Evolutionary conservation across 1,140 invertebrate species (phyloP).

Genomic region (Monomorium pharaonis): DNA sequence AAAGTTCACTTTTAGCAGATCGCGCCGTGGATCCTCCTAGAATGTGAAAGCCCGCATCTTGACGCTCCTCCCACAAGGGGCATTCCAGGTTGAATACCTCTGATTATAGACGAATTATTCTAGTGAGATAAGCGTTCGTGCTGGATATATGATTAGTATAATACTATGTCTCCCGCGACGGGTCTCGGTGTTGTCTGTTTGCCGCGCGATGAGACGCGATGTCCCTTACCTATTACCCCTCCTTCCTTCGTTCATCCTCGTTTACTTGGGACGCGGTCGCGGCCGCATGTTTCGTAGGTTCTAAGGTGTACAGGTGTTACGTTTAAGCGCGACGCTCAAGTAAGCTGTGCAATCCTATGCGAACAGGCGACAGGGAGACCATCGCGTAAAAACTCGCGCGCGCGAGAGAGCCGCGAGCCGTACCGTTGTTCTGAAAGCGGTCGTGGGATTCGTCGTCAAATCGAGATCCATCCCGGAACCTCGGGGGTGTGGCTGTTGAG

Average conservation of each 20-base stretch:
- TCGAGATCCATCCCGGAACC: background rate
- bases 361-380: conserved; percentile 61
- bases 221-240: background rate
- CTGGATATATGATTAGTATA: conserved; percentile 74
- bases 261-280: conserved; percentile 64
- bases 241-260: background rate
- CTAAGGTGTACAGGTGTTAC: conserved; percentile 80
- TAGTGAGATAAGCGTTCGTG: conserved; percentile 73
- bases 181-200: conserved; percentile 70
- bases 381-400: conserved; percentile 56
- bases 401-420: conserved; percentile 29
- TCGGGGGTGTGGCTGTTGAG: background rate
- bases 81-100: conserved; percentile 57
- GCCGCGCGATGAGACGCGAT: conserved; percentile 26
- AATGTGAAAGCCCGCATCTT: background rate
- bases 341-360: conserved; percentile 64
- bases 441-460: background rate
- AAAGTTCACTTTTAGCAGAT: background rate
- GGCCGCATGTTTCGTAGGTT: conserved; percentile 73
- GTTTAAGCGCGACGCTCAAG: conserved; percentile 58
- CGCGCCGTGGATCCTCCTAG: background rate
- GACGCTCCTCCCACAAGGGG: background rate
- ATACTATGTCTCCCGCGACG: conserved; percentile 62
- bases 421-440: conserved; percentile 34
- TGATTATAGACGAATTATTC: conserved; percentile 75